Evolutionary conservation across 1,140 invertebrate species (phyloP).

Genomic region (Pogonomyrmex californicus): DNA sequence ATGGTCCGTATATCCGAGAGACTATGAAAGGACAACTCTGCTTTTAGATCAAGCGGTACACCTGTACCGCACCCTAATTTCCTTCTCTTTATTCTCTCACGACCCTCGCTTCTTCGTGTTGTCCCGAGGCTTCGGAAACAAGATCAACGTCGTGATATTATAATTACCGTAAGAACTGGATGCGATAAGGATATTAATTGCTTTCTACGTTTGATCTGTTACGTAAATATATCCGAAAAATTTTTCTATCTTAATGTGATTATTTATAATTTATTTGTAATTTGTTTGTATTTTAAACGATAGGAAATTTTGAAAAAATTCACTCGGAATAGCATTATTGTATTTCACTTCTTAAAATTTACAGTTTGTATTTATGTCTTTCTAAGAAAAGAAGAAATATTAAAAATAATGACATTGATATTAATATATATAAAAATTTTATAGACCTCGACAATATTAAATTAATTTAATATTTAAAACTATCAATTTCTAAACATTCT

Average conservation of each 20-base stretch:
- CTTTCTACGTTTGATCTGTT: background rate
- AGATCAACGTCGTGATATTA: background rate
- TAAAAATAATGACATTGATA: too few relatives aligned
- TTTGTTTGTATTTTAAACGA: background rate
- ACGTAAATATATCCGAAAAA: background rate
- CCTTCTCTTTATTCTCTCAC: slow-evolving; percentile 56
- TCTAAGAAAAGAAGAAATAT: too few relatives aligned
- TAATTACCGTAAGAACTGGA: background rate
- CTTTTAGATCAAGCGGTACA: slow-evolving; percentile 65
- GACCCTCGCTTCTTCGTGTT: slow-evolving; percentile 14
- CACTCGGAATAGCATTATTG: background rate
- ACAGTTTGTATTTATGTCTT: too few relatives aligned
- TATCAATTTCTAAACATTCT: too few relatives aligned
- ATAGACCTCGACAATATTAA: too few relatives aligned
- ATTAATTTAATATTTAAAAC: too few relatives aligned
- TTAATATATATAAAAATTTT: too few relatives aligned
- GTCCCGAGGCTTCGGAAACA: background rate
- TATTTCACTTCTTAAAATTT: background rate
- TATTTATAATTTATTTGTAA: background rate
- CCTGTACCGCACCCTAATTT: slow-evolving; percentile 75
- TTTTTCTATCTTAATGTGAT: background rate
- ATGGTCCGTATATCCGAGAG: slow-evolving; percentile 83
- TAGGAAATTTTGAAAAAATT: background rate
- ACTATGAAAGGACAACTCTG: slow-evolving; percentile 48
- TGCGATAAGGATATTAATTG: background rate